These are phyloP conservation scores for Noctua comes DNA, from an alignment of 2,888 invertebrate genomes.

Conservation along the genomic window DNA sequence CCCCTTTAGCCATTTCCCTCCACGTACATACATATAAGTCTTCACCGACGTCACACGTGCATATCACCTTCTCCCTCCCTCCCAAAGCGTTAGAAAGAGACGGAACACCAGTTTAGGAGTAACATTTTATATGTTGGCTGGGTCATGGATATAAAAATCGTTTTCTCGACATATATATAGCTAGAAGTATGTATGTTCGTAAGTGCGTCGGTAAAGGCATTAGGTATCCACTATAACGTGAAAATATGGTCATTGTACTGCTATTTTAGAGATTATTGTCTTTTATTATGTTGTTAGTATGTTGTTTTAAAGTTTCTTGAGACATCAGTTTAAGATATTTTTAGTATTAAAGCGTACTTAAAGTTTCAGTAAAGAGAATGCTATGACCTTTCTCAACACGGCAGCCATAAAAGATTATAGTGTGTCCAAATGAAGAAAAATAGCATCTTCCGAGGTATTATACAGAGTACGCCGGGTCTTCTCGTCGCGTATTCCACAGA, in stretches of 20 bases:
- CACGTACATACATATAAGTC: slow-evolving; percentile 82
- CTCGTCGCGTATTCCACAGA: no score
- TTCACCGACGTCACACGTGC: slow-evolving; percentile 85
- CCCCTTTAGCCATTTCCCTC: slow-evolving; percentile 71
- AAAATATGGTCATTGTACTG: slow-evolving; percentile 82
- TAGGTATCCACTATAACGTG: slow-evolving; percentile 86
- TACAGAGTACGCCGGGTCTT: no score
- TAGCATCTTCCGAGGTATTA: no score
- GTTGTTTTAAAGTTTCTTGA: slow-evolving; percentile 24
- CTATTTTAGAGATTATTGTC: slow-evolving; percentile 76
- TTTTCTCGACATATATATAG: slow-evolving; percentile 83
- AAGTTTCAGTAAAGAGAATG: background rate
- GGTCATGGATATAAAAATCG: slow-evolving; percentile 91
- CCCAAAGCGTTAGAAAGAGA: slow-evolving; percentile 77
- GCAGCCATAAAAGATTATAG: background rate
- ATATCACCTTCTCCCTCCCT: slow-evolving; percentile 76
- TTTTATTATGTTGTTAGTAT: slow-evolving; percentile 34
- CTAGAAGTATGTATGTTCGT: slow-evolving; percentile 70
- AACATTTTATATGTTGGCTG: slow-evolving; percentile 90
- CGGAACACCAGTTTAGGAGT: slow-evolving; percentile 83
- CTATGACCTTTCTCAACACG: rapidly evolving
- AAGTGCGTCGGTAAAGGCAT: slow-evolving; percentile 79
- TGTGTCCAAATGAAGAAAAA: no score
- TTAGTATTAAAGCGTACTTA: background rate
- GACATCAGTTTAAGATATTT: background rate